Percentiles rank a stretch among this genome's conserved stretches.
These are phyloP conservation scores for Drosophila pallidifrons DNA, from an alignment of 1,140 invertebrate species.

Conservation along the genomic window DNA sequence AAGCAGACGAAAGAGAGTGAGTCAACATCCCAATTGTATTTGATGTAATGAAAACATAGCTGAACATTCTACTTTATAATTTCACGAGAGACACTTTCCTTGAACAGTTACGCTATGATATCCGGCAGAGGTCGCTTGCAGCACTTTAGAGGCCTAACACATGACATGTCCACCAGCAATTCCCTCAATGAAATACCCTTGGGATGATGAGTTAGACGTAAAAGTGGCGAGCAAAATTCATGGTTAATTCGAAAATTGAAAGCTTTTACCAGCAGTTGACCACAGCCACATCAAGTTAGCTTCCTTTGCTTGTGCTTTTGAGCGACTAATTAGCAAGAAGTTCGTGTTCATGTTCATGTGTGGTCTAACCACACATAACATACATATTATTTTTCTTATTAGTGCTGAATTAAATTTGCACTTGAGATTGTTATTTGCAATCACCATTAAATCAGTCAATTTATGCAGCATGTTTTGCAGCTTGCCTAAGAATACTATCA, in stretches of 20 bases:
- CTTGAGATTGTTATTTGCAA: neutral
- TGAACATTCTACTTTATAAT: too few species aligned
- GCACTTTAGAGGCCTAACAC: too few species aligned
- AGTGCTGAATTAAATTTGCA: neutral
- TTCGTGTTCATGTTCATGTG: neutral
- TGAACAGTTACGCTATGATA: too few species aligned
- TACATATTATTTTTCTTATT: neutral
- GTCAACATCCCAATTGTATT: too few species aligned
- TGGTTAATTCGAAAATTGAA: conserved; percentile 40
- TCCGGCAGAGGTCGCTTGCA: too few species aligned
- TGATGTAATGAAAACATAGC: too few species aligned
- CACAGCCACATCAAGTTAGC: conserved; percentile 27
- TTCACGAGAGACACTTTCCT: too few species aligned
- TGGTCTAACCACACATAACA: neutral
- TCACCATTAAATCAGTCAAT: neutral
- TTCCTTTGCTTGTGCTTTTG: neutral
- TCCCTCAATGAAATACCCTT: too few species aligned
- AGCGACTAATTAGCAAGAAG: conserved; percentile 10
- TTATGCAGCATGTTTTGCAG: neutral
- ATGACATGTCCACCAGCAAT: too few species aligned
- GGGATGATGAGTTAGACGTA: neutral
- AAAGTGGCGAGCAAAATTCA: neutral
- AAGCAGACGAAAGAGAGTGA: neutral
- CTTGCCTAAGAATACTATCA: neutral
- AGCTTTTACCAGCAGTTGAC: conserved; percentile 15